Conservation (phyloP, 2,797 vertebrate species). For the Leptatherina wallacei region DNA sequence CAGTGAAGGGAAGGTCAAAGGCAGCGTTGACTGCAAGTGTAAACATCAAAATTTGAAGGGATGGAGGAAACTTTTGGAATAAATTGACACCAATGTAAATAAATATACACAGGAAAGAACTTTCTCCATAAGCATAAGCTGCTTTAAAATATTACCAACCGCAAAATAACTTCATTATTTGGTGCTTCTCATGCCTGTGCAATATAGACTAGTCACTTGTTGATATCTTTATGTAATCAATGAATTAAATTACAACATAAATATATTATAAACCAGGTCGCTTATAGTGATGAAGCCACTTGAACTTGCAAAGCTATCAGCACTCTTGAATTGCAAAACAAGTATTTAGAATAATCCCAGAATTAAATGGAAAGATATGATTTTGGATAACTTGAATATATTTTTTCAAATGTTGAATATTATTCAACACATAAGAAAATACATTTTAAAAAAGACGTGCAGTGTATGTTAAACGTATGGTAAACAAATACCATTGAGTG, state of each 20-base stretch:
- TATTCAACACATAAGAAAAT: neutral
- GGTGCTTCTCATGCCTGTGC: neutral
- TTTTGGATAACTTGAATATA: neutral
- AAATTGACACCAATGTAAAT: constrained; percentile 26
- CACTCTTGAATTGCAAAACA: neutral
- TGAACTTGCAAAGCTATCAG: neutral
- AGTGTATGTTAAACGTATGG: no score
- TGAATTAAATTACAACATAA: neutral
- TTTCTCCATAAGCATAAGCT: neutral
- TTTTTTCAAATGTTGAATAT: neutral
- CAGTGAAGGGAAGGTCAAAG: constrained; percentile 48
- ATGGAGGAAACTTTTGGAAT: constrained; percentile 40
- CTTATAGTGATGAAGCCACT: neutral
- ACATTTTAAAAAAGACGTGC: no score
- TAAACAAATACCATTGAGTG: no score
- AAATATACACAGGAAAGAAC: constrained; percentile 1
- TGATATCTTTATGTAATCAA: neutral
- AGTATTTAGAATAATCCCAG: neutral
- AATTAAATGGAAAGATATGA: neutral
- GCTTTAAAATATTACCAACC: neutral
- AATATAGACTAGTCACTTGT: neutral
- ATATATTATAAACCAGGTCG: neutral
- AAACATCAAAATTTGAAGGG: constrained; percentile 28
- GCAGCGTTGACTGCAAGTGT: constrained; percentile 28
- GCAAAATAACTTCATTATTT: neutral